Evolutionary conservation across 1,140 invertebrate species (phyloP), one percentile per base, ranked within the genome.

Genomic region (Polypedilum pembai): DNA sequence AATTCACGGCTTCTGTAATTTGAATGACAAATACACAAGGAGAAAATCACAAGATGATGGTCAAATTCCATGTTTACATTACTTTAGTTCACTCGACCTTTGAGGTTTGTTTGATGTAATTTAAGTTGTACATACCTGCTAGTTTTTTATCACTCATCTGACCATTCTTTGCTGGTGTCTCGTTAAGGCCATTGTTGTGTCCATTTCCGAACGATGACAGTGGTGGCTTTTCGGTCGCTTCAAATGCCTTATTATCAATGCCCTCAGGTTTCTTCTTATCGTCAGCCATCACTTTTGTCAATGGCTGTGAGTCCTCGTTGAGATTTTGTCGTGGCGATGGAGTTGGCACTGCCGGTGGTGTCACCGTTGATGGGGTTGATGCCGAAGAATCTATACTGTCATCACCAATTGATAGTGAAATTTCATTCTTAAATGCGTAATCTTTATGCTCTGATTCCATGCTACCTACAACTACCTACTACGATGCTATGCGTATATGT

Each of bases 1-100:
- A 82, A 80, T 93, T 93, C 40, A 93, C 90, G 24, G 91, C 91
- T 84, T 92, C 91, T 69, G 83, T 77, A 33, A 33, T 33, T 33
- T 33, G 5, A 33, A 33, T 33, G 24, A 33, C 24, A 33, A 33
- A 33, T 33, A 33, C 5, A 5, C 24, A 33, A 33, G 0, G 82
- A 33, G 15, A 40, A 18, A 40, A 73, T 18, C 15, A 73, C 8
- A 72, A 7, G 18, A 72, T 72, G 20, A 21, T 8, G 20, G 21
- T 8, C 21, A 66, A 74, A 65, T 63, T 20, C 10, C 5, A 74
- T 17, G 56, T 74, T 74, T 66, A 21, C 12, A 40, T 74, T 7
- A 21, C 0, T 1, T 41, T 18, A 24, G 4, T 33, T 33, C 17
- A 15, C 20, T 21, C 20, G 17, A 18, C 20, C 24, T 33, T 33